Conservation (phyloP, 2,888 invertebrate genomes). For the Temnothorax ravouxi region DNA sequence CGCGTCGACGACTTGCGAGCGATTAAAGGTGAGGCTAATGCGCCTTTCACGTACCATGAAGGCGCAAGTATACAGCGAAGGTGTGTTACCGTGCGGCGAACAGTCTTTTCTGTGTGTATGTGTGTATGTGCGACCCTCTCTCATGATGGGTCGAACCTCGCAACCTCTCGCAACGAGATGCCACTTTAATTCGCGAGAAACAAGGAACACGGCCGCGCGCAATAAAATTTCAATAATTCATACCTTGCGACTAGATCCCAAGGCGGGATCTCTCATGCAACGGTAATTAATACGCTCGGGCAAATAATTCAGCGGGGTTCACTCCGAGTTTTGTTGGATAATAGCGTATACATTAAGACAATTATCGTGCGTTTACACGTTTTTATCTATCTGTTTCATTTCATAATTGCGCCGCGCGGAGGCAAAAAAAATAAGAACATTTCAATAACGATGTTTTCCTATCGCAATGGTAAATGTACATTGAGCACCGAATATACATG, state of each 20-base stretch:
- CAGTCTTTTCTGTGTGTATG: conserved; percentile 24
- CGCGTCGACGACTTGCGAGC: conserved; percentile 53
- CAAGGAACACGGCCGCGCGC: conserved; percentile 19
- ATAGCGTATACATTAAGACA: conserved; percentile 26
- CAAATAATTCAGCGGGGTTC: conserved; percentile 15
- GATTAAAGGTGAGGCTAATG: conserved; percentile 66
- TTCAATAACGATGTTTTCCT: background rate
- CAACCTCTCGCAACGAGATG: conserved; percentile 33
- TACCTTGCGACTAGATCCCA: background rate
- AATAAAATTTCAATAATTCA: conserved; percentile 36
- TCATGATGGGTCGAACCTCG: conserved; percentile 34
- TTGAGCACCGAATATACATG: conserved; percentile 2
- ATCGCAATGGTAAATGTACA: background rate
- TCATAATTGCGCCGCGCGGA: background rate
- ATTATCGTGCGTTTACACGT: conserved; percentile 1
- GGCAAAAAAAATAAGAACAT: conserved; percentile 3
- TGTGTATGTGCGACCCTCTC: conserved; percentile 11
- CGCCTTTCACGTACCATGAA: conserved; percentile 60
- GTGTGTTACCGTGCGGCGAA: conserved; percentile 32
- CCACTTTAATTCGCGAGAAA: conserved; percentile 40
- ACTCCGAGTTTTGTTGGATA: conserved; percentile 13
- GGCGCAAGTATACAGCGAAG: background rate
- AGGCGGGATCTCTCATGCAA: background rate
- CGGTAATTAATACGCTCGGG: conserved; percentile 23
- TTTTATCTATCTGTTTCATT: background rate